phyloP scores from a whole-genome alignment of 2,888 invertebrate genomes.

The Girardia tigrina region DNA sequence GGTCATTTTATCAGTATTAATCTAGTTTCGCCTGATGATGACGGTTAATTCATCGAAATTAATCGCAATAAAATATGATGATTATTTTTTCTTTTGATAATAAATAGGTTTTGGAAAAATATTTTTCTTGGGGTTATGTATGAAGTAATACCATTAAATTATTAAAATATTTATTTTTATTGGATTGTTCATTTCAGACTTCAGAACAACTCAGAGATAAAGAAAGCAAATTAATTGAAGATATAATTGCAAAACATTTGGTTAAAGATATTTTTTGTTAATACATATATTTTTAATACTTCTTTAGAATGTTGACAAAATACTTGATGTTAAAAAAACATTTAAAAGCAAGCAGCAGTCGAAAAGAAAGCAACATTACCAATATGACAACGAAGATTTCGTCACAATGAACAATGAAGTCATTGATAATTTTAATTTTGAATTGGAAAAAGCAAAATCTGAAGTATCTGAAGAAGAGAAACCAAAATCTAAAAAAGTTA shows the following conservation, averaged over 20 bases:
- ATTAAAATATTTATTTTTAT: background rate
- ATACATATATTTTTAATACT: background rate
- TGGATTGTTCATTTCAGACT: background rate
- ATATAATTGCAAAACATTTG: background rate
- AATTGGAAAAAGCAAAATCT: constrained; percentile 1
- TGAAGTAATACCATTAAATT: background rate
- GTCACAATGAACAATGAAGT: background rate
- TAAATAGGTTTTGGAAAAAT: too few relatives aligned
- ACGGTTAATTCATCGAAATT: too few relatives aligned
- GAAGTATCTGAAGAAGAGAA: background rate
- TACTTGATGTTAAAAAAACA: background rate
- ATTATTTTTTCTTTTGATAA: too few relatives aligned
- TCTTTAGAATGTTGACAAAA: background rate
- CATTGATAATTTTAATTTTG: constrained; percentile 4
- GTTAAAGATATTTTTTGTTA: background rate
- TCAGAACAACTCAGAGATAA: background rate
- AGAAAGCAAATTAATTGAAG: background rate
- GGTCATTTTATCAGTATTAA: too few relatives aligned
- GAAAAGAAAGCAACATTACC: background rate
- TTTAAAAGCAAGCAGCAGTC: background rate
- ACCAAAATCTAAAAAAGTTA: background rate
- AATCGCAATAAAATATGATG: too few relatives aligned
- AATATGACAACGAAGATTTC: background rate
- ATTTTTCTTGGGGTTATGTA: background rate
- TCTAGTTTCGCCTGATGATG: too few relatives aligned